A percentile compares a stretch with the other conserved stretches of the same genome.
phyloP scores from a whole-genome alignment of 2,113 vertebrate genomes.

The Ammospiza caudacuta region DNA sequence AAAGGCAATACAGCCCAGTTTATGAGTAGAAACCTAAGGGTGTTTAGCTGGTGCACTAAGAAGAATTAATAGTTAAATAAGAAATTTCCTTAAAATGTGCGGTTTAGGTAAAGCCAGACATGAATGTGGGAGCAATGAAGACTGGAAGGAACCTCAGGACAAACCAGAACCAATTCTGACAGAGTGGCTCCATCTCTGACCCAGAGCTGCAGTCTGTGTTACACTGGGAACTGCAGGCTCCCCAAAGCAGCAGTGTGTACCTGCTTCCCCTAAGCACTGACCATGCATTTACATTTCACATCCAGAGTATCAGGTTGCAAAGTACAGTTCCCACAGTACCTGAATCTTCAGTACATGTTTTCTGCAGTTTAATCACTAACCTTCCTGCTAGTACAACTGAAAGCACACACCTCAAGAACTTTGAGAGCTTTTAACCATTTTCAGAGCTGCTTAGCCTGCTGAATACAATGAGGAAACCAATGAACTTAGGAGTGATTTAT shows the following conservation, averaged over 20 bases:
- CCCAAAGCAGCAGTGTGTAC: background rate
- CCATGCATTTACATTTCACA: background rate
- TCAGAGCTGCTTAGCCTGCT: background rate
- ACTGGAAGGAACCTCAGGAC: background rate
- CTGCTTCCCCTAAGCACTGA: background rate
- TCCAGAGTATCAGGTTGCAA: background rate
- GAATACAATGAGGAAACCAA: background rate
- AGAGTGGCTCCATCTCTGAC: background rate
- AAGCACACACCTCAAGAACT: background rate
- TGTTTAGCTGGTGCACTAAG: background rate
- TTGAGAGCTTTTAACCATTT: background rate
- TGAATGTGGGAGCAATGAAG: background rate
- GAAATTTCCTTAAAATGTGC: background rate
- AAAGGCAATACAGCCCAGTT: background rate
- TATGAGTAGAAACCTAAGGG: accelerated
- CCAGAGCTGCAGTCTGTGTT: background rate
- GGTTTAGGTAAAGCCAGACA: background rate
- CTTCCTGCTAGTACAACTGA: background rate
- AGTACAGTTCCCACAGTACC: background rate
- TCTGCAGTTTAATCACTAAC: background rate
- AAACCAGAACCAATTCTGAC: background rate
- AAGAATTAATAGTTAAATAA: background rate
- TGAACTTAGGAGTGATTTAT: background rate
- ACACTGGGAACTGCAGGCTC: background rate
- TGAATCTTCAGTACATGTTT: background rate